A percentile compares a stretch with the other conserved stretches of the same genome.
These are phyloP conservation scores for Furcifer pardalis DNA, from an alignment of 2,797 vertebrate genomes.

Conservation along the genomic window DNA sequence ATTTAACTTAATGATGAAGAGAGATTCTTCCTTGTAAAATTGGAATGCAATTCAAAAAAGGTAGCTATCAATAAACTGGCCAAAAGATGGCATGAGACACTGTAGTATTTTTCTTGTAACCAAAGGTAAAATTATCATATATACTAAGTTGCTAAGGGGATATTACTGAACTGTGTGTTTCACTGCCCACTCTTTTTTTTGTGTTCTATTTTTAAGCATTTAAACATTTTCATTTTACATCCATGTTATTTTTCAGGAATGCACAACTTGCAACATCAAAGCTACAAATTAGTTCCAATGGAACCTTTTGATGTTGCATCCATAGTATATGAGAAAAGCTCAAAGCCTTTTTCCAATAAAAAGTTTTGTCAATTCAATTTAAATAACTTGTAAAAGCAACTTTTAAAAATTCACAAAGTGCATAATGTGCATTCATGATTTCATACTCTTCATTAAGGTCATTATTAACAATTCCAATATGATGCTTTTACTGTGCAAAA, in stretches of 20 bases:
- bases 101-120: neutral
- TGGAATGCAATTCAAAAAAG: no score
- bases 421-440: conserved; percentile 52
- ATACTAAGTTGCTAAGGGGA: conserved; percentile 20
- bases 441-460: conserved; percentile 48
- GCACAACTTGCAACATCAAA: conserved; percentile 70
- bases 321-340: conserved; percentile 57
- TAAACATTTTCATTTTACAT: conserved; percentile 62
- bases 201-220: conserved; percentile 22
- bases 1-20: no score
- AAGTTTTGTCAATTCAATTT: conserved; percentile 69
- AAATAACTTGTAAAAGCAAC: conserved; percentile 59
- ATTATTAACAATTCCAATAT: conserved; percentile 55
- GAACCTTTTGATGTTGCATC: conserved; percentile 70
- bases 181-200: neutral
- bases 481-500: conserved; percentile 30
- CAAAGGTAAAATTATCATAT: conserved; percentile 2
- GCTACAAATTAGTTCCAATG: conserved; percentile 66
- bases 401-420: conserved; percentile 62
- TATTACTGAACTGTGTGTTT: neutral
- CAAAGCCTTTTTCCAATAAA: conserved; percentile 64
- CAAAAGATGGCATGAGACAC: neutral
- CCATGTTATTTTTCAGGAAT: conserved; percentile 58
- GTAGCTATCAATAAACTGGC: neutral
- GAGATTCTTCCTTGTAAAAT: no score